These are phyloP conservation scores for Cyclophora punctaria DNA, from an alignment of 2,888 invertebrate genomes.

Conservation along the genomic window DNA sequence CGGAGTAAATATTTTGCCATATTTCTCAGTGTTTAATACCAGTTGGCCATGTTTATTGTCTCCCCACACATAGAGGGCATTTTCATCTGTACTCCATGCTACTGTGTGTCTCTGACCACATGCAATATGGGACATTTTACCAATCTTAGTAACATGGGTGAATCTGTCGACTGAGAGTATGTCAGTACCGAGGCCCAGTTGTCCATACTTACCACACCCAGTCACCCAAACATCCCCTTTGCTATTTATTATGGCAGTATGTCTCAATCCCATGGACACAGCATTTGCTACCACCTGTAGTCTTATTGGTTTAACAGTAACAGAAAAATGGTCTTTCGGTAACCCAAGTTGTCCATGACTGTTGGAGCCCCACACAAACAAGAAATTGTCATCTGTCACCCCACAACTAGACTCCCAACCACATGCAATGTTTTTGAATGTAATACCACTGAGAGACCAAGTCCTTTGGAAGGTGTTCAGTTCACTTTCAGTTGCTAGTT, in stretches of 20 bases:
- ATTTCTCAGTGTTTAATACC: conserved; percentile 72
- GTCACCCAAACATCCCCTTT: conserved; percentile 77
- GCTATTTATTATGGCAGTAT: conserved; percentile 78
- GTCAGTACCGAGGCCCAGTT: conserved; percentile 75
- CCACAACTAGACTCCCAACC: conserved; percentile 91
- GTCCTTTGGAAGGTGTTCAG: conserved; percentile 76
- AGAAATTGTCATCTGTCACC: conserved; percentile 78
- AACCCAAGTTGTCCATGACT: conserved; percentile 84
- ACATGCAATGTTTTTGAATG: conserved; percentile 78
- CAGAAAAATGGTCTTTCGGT: conserved; percentile 61
- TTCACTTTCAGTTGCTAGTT: conserved; percentile 75
- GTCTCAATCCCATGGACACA: conserved; percentile 81
- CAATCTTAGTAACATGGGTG: conserved; percentile 70
- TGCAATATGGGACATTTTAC: conserved; percentile 76
- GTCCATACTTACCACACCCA: conserved; percentile 81
- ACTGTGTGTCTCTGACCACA: conserved; percentile 90
- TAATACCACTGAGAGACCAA: conserved; percentile 71
- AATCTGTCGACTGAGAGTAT: conserved; percentile 52
- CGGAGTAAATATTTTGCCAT: conserved; percentile 66
- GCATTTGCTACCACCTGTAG: conserved; percentile 68
- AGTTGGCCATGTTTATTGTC: conserved; percentile 90
- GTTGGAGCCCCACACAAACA: conserved; percentile 91
- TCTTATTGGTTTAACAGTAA: conserved; percentile 47
- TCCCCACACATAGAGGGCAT: conserved; percentile 84
- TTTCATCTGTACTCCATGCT: conserved; percentile 68